phyloP scores from a whole-genome alignment of 2,888 invertebrate species.

The Rotaria socialis region DNA sequence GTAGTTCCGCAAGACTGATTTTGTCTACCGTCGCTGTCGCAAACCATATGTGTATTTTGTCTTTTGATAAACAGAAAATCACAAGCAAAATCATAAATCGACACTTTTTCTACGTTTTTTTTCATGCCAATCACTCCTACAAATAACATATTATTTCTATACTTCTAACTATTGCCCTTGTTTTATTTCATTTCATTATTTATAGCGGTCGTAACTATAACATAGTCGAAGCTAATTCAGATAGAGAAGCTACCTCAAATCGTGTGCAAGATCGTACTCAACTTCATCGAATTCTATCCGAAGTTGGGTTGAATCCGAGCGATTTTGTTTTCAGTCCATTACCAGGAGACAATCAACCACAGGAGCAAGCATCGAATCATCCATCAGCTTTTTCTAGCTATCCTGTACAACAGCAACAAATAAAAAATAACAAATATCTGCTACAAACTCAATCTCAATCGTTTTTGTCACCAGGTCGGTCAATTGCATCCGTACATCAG shows the following conservation, averaged over 20 bases:
- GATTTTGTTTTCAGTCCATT: background rate
- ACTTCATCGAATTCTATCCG: background rate
- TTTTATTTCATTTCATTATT: background rate
- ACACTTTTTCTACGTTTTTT: background rate
- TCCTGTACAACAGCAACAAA: background rate
- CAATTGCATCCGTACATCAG: background rate
- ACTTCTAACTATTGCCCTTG: background rate
- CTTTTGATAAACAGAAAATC: background rate
- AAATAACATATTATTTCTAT: background rate
- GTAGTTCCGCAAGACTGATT: slow-evolving; percentile 6
- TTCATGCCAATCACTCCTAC: background rate
- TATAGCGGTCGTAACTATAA: background rate
- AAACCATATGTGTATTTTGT: background rate
- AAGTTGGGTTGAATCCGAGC: background rate
- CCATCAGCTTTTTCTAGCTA: background rate
- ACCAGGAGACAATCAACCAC: background rate
- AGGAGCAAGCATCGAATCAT: background rate
- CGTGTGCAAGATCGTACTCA: background rate
- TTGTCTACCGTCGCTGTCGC: background rate
- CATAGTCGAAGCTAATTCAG: background rate
- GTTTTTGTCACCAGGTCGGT: background rate
- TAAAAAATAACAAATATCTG: background rate
- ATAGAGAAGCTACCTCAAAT: background rate
- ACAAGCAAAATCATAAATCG: background rate
- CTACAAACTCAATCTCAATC: background rate